Evolutionary conservation across 2,888 invertebrate genomes (phyloP).

Genomic region (Drosophila suboccidentalis): DNA sequence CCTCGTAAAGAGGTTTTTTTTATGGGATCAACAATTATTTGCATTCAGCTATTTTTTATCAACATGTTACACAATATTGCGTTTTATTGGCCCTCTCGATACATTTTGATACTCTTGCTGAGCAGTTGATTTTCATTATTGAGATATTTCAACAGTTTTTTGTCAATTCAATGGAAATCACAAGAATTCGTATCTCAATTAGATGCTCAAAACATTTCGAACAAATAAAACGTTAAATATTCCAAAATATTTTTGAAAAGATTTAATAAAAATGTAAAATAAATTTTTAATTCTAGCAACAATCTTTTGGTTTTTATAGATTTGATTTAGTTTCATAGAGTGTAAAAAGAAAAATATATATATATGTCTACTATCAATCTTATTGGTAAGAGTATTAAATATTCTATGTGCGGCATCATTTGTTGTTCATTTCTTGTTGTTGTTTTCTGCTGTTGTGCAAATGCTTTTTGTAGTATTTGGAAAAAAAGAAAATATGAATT

Average conservation of each 20-base stretch:
- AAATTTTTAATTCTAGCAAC: too few relatives aligned
- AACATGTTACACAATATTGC: background rate
- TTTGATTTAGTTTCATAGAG: too few relatives aligned
- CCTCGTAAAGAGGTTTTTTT: too few relatives aligned
- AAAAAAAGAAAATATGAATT: background rate
- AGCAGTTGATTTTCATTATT: background rate
- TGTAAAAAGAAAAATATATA: too few relatives aligned
- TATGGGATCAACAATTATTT: slow-evolving; percentile 29
- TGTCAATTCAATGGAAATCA: background rate
- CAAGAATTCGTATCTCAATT: too few relatives aligned
- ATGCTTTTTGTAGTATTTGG: slow-evolving; percentile 11
- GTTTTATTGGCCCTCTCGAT: background rate
- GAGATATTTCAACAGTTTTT: background rate
- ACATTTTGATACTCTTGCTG: slow-evolving; percentile 1
- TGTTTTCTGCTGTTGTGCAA: background rate
- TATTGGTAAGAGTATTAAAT: background rate
- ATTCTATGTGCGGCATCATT: background rate
- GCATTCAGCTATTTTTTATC: background rate
- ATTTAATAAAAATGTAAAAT: too few relatives aligned
- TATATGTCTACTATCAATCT: too few relatives aligned
- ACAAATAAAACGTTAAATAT: too few relatives aligned
- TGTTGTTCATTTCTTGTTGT: slow-evolving; percentile 5
- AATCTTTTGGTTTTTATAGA: too few relatives aligned
- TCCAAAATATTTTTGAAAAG: too few relatives aligned
- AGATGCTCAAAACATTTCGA: too few relatives aligned